Base-by-base conservation (phyloP, 2,113 vertebrate species). In the Cochlearius cochlearius region DNA sequence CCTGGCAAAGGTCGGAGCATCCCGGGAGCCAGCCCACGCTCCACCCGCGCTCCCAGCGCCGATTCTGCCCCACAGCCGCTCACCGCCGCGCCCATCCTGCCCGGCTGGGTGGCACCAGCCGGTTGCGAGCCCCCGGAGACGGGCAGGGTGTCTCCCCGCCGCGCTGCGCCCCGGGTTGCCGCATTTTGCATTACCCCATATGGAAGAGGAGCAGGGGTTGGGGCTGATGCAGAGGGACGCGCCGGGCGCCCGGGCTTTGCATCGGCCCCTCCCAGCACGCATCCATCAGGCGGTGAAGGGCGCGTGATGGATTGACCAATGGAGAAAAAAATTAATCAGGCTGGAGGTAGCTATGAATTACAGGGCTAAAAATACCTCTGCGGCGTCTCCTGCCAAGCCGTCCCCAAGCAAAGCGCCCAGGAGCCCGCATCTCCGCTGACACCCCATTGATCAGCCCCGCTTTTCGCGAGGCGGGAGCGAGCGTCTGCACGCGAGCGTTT, bases 341-440 rank as follows among this genome's bases (percentile, higher is more conserved):
- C 78, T 88, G 85, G 26, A 96, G 93, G 78, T 41, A 74, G 82
- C 81, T 18, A 45, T 85, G 93, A 96, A 95, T 95, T 94, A 79
- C 3, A 0, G 1, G 2, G 71, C 78, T 97, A 92, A 96, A 96
- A 96, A 95, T 96, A 93, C 75, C 90, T 79, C 88, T 80, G 90
- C 21, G 2, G 71, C 26, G 29, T 79, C 81, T 94, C 90, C 82
- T 71, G 66, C 73, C 1, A 13, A 87, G 91, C 49, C 1, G 2
- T 71, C 80, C 92, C 90, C 10, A 29, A 94, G 92, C 73, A 89
- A 43, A 94, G 81, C 69, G 59, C 89, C 49, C 4, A 59, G 80
- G 77, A 93, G 58, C 77, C 89, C 26, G 16, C 73, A 34, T 60
- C 56, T 63, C 73, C 60, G 36, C 66, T 73, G 90, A 68, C 67